Percentiles rank a stretch among this genome's conserved stretches.
Evolutionary conservation across 2,888 invertebrate species (phyloP).

Genomic region (Agriopis marginaria): DNA sequence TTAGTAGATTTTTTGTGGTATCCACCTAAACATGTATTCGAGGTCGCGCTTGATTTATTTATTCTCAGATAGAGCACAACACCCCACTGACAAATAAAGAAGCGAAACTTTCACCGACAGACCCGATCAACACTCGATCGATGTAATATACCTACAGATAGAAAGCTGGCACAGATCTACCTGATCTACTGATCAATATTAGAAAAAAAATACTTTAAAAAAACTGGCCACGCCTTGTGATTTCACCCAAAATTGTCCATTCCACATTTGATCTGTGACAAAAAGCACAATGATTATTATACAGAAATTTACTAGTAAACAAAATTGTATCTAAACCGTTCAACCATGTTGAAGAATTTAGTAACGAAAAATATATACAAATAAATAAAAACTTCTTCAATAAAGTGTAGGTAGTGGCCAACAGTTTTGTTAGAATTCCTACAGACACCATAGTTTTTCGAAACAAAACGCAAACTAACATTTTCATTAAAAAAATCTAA

Average conservation of each 20-base stretch:
- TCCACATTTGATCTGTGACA: background rate
- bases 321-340: background rate
- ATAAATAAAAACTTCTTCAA: no score
- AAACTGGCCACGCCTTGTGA: background rate
- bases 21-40: constrained; percentile 14
- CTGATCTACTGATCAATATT: constrained; percentile 28
- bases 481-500: no score
- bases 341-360: background rate
- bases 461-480: no score
- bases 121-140: constrained; percentile 14
- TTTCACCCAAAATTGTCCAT: background rate
- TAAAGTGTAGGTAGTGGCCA: no score
- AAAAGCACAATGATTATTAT: background rate
- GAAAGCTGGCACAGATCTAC: constrained; percentile 44
- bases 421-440: no score
- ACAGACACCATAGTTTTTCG: no score
- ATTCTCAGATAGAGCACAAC: constrained; percentile 26
- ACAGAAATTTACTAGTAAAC: background rate
- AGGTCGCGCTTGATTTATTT: constrained; percentile 26
- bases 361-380: background rate
- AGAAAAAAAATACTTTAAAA: constrained; percentile 4
- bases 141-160: constrained; percentile 33
- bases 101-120: constrained; percentile 41
- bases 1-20: constrained; percentile 3
- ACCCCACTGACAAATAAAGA: constrained; percentile 43